Conservation (phyloP, 2,888 invertebrate genomes). For the Chalcosyrphus nemorum region DNA sequence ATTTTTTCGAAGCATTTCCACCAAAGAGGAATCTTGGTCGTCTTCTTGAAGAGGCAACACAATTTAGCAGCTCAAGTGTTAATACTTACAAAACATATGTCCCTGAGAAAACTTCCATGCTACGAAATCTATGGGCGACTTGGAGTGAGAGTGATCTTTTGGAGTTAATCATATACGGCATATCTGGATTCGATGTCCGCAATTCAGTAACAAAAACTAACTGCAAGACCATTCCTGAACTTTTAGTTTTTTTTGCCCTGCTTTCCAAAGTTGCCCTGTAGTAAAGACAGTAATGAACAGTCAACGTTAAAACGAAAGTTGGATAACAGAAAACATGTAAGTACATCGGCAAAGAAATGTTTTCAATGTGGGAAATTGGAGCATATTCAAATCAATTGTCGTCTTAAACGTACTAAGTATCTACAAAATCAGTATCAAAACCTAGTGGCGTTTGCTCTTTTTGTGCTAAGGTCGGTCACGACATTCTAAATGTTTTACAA, state of each 20-base stretch:
- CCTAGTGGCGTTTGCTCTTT: conserved; percentile 1
- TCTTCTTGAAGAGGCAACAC: conserved; percentile 6
- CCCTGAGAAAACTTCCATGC: conserved; percentile 9
- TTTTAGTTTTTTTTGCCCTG: conserved; percentile 22
- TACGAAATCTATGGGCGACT: conserved; percentile 7
- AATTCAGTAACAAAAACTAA: conserved; percentile 29
- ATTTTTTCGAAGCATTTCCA: conserved; percentile 24
- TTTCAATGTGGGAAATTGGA: conserved; percentile 33
- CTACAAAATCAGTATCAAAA: conserved; percentile 4
- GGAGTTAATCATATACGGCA: conserved; percentile 15
- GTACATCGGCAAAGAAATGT: conserved; percentile 15
- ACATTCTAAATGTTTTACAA: conserved; percentile 33
- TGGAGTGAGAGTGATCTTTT: conserved; percentile 10
- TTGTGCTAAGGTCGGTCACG: conserved; percentile 19
- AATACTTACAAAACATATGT: conserved; percentile 19
- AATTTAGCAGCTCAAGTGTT: conserved; percentile 19
- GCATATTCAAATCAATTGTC: conserved; percentile 22
- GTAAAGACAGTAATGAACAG: background rate
- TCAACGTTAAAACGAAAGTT: conserved; percentile 37
- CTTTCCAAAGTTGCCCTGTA: background rate
- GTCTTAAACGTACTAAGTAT: conserved; percentile 7
- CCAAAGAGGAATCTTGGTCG: conserved; percentile 19
- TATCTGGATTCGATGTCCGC: conserved; percentile 16
- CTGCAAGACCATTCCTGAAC: conserved; percentile 23
- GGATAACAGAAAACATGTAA: conserved; percentile 10